A percentile compares a stretch with the other conserved stretches of the same genome.
Evolutionary conservation across 2,888 invertebrate species (phyloP).

Genomic region (Shargacucullia verbasci): DNA sequence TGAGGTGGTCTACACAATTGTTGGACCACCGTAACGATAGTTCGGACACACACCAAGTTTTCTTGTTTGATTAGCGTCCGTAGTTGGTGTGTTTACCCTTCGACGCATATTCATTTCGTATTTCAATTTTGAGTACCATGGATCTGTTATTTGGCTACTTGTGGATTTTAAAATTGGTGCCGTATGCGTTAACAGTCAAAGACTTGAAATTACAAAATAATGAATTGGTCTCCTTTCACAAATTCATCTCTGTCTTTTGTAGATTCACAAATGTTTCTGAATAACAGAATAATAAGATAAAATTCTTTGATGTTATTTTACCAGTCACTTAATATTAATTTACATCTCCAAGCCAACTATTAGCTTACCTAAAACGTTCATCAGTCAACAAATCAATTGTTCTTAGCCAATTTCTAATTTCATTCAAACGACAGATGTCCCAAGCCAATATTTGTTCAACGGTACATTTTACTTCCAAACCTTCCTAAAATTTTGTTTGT

Average conservation of each 20-base stretch:
- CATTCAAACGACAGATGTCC: slow-evolving; percentile 50
- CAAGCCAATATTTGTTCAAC: slow-evolving; percentile 54
- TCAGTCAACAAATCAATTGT: slow-evolving; percentile 47
- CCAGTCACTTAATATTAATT: slow-evolving; percentile 43
- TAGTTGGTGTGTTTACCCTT: slow-evolving; percentile 71
- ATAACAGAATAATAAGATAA: background rate
- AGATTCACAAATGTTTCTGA: no score
- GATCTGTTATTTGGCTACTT: slow-evolving; percentile 46
- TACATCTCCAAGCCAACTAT: slow-evolving; percentile 47
- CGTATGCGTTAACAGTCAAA: no score
- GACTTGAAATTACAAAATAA: no score
- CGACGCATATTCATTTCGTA: slow-evolving; percentile 62
- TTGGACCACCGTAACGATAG: slow-evolving; percentile 73
- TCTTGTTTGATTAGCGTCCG: slow-evolving; percentile 78
- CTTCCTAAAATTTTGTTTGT: slow-evolving; percentile 57
- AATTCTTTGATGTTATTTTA: slow-evolving; percentile 26
- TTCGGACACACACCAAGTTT: slow-evolving; percentile 72
- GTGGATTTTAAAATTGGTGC: slow-evolving; percentile 26
- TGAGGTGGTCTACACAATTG: slow-evolving; percentile 74
- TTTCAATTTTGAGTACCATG: slow-evolving; percentile 49
- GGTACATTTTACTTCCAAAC: slow-evolving; percentile 48
- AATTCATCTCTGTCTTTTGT: no score
- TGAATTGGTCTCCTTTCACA: no score
- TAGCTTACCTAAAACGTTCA: slow-evolving; percentile 38
- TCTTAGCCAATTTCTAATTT: slow-evolving; percentile 57